A percentile compares a stretch with the other conserved stretches of the same genome.
These are phyloP conservation scores for Dasypus novemcinctus DNA, from an alignment of 2,113 vertebrate species.

Conservation along the genomic window DNA sequence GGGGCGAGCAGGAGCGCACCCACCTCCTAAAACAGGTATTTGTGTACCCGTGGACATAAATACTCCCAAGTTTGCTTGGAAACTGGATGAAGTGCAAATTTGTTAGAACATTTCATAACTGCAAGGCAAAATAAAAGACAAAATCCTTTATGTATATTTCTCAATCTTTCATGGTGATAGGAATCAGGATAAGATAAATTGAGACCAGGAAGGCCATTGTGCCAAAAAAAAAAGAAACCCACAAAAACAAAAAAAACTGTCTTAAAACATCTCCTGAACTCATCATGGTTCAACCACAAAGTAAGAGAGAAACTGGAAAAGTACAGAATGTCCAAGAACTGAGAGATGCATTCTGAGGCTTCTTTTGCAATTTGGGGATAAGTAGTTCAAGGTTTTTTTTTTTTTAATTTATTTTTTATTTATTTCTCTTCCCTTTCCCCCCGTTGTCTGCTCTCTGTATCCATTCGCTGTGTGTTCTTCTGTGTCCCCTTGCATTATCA, in stretches of 20 bases:
- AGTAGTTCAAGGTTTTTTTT: neutral
- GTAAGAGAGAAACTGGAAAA: neutral
- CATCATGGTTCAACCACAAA: accelerated
- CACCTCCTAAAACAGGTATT: neutral
- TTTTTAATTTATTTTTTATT: too few relatives aligned
- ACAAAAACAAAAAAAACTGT: neutral
- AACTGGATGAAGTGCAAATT: neutral
- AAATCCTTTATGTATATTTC: neutral
- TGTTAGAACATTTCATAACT: neutral
- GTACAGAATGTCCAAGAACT: neutral
- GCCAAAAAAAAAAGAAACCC: neutral
- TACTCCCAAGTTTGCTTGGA: neutral
- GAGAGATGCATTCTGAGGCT: neutral
- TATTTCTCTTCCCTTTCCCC: too few relatives aligned
- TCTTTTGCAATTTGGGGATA: neutral
- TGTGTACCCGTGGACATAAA: neutral
- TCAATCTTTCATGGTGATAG: neutral
- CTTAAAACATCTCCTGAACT: accelerated
- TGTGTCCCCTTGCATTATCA: too few relatives aligned
- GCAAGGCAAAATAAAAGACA: neutral
- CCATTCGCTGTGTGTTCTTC: too few relatives aligned
- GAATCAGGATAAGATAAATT: too few relatives aligned
- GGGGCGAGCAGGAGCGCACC: too few relatives aligned
- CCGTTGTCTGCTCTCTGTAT: too few relatives aligned
- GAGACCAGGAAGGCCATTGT: neutral